Conservation (phyloP, 1,140 invertebrate genomes). For the Liolophura sinensis region DNA sequence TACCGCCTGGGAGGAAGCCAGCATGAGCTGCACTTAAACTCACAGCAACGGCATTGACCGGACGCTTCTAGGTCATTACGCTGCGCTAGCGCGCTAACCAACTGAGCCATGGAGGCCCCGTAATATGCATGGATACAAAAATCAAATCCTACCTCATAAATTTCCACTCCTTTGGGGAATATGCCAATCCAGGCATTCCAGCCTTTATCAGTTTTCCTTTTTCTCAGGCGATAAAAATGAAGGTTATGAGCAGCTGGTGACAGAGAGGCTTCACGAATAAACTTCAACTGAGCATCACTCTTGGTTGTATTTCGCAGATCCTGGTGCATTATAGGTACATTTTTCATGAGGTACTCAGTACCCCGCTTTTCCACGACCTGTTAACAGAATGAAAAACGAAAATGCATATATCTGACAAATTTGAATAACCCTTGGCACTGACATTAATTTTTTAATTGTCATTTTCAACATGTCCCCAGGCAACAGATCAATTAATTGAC, state of each 20-base stretch:
- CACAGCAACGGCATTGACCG: no score
- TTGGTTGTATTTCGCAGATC: slow-evolving; percentile 76
- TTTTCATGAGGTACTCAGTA: slow-evolving; percentile 64
- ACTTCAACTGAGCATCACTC: slow-evolving; percentile 79
- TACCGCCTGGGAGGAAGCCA: no score
- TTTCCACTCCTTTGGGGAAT: slow-evolving; percentile 83
- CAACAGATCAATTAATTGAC: no score
- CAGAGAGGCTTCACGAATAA: slow-evolving; percentile 85
- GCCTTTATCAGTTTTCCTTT: slow-evolving; percentile 71
- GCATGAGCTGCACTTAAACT: no score
- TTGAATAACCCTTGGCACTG: background rate
- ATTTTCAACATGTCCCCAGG: no score
- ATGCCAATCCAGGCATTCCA: slow-evolving; percentile 56
- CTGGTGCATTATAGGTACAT: slow-evolving; percentile 68
- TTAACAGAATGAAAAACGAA: background rate
- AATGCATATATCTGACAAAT: background rate
- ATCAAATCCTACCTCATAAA: slow-evolving; percentile 67
- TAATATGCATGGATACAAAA: no score
- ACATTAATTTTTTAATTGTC: no score
- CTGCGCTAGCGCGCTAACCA: no score
- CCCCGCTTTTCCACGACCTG: slow-evolving; percentile 66
- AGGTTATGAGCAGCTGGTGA: slow-evolving; percentile 87
- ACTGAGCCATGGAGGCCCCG: no score
- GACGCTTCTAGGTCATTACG: no score
- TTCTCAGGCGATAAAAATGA: slow-evolving; percentile 81